phyloP scores from a whole-genome alignment of 2,888 invertebrate species.

The Nomada ferruginata region DNA sequence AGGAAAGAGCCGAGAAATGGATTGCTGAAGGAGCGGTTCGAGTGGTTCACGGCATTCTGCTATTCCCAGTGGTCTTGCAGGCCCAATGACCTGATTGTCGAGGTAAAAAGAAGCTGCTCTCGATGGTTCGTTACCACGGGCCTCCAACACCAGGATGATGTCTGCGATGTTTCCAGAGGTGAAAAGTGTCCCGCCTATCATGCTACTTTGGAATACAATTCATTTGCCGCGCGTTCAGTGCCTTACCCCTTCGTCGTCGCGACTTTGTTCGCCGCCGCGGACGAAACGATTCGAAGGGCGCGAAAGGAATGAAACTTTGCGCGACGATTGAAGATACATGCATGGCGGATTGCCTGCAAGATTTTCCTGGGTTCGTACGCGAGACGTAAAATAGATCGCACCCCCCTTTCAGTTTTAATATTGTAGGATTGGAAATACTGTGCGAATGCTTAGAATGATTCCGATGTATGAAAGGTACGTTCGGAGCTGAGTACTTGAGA shows the following conservation, averaged over 20 bases:
- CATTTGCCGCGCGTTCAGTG: slow-evolving; percentile 3
- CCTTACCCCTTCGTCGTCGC: neutral
- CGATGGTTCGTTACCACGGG: slow-evolving; percentile 71
- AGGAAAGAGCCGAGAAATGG: slow-evolving; percentile 66
- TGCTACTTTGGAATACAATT: slow-evolving; percentile 15
- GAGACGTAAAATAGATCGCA: neutral
- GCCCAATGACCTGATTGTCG: slow-evolving; percentile 74
- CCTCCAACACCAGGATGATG: slow-evolving; percentile 50
- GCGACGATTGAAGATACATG: neutral
- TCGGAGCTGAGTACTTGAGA: too few species aligned
- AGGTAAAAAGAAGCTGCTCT: slow-evolving; percentile 63
- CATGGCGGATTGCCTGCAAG: neutral
- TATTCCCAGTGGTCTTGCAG: slow-evolving; percentile 72
- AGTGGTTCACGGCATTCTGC: slow-evolving; percentile 67
- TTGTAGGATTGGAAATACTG: too few species aligned
- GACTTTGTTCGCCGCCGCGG: too few species aligned
- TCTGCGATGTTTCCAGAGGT: slow-evolving; percentile 57
- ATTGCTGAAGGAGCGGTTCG: slow-evolving; percentile 66
- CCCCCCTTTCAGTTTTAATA: too few species aligned
- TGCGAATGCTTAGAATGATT: too few species aligned
- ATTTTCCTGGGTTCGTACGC: neutral
- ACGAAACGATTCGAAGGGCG: neutral
- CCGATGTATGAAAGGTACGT: too few species aligned
- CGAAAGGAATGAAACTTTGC: neutral
- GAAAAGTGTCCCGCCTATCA: slow-evolving; percentile 23